These are phyloP conservation scores for Euzophera pinguis DNA, from an alignment of 2,888 invertebrate species.

Conservation along the genomic window DNA sequence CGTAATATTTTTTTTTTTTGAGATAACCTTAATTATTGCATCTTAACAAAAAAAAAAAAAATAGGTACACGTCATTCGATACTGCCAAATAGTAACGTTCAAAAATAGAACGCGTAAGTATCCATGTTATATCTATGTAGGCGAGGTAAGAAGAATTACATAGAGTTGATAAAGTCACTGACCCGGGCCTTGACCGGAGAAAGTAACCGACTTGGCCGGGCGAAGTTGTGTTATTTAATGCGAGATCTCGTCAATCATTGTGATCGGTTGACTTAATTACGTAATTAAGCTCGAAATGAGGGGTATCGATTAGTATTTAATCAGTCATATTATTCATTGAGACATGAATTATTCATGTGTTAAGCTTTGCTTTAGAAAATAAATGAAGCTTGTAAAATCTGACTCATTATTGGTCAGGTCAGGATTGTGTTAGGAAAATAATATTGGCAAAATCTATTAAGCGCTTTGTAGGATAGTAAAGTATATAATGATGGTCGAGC, in stretches of 20 bases:
- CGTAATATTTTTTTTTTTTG: too few species aligned
- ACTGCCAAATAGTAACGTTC: background rate
- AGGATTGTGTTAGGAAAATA: too few species aligned
- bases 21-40: too few species aligned
- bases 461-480: too few species aligned
- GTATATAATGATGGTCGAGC: too few species aligned
- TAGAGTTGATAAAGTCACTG: slow-evolving; percentile 33
- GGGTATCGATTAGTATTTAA: background rate
- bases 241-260: slow-evolving; percentile 5
- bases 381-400: too few species aligned
- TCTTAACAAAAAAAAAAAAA: too few species aligned
- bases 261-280: background rate
- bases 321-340: background rate
- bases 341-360: background rate
- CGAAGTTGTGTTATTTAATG: slow-evolving; percentile 1
- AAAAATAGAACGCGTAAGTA: slow-evolving; percentile 4
- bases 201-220: slow-evolving; percentile 30
- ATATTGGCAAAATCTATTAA: too few species aligned
- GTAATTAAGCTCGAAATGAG: background rate
- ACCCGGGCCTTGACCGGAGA: slow-evolving; percentile 65
- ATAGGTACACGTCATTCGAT: too few species aligned
- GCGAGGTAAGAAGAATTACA: slow-evolving; percentile 21
- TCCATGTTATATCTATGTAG: slow-evolving; percentile 4
- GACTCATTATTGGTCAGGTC: too few species aligned
- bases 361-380: too few species aligned